phyloP scores from a whole-genome alignment of 2,797 vertebrate genomes.

The Hapalemur alaotrensis region DNA sequence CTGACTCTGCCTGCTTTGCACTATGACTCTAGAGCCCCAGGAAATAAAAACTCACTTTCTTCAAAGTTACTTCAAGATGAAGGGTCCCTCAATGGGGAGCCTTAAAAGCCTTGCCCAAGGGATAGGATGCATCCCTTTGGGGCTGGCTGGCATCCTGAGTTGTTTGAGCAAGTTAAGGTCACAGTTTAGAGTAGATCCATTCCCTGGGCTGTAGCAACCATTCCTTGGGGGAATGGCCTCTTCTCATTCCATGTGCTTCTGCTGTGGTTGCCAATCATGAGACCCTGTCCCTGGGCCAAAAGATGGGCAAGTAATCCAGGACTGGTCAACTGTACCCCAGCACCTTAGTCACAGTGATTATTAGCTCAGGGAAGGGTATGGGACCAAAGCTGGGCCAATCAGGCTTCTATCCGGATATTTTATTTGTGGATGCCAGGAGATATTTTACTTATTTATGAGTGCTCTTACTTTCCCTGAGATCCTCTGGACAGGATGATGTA shows the following conservation, averaged over 20 bases:
- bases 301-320: neutral
- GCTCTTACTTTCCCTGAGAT: neutral
- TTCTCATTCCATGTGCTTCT: neutral
- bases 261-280: neutral
- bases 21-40: neutral
- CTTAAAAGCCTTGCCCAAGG: neutral
- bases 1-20: neutral
- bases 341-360: neutral
- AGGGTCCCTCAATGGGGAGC: neutral
- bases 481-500: neutral
- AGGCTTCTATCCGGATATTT: neutral
- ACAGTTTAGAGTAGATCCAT: neutral
- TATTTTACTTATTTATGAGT: neutral
- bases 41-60: neutral
- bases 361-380: neutral
- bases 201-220: neutral
- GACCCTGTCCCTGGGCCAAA: neutral
- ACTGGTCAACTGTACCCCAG: neutral
- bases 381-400: neutral
- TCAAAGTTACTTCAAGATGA: neutral
- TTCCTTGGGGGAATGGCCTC: neutral
- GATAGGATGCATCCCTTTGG: neutral
- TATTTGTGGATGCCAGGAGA: neutral
- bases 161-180: neutral
- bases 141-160: neutral